Conservation (phyloP, 2,888 invertebrate genomes). For the Antheraea assamensis region DNA sequence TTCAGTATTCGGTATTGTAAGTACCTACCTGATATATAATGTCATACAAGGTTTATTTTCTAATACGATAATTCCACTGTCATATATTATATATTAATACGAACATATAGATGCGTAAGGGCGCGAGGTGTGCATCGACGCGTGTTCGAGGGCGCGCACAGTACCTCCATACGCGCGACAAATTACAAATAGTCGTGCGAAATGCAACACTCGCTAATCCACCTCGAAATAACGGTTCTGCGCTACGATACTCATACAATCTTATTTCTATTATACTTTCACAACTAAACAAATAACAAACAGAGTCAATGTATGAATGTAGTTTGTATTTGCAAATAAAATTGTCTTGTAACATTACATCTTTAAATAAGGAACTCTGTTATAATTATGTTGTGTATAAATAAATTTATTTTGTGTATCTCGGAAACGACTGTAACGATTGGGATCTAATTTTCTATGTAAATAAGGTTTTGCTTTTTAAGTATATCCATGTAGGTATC, state of each 20-base stretch:
- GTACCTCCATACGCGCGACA: slow-evolving; percentile 58
- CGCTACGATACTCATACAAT: not conserved
- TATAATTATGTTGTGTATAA: too few species aligned
- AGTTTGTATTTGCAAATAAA: too few species aligned
- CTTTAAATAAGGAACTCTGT: not conserved
- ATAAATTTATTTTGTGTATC: not conserved
- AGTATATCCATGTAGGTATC: too few species aligned
- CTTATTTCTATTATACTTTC: not conserved
- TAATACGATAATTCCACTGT: not conserved
- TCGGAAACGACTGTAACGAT: not conserved
- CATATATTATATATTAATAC: not conserved
- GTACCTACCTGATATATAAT: not conserved
- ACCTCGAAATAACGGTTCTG: slow-evolving; percentile 37
- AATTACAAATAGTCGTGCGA: slow-evolving; percentile 68
- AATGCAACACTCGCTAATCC: slow-evolving; percentile 58
- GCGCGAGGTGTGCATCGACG: slow-evolving; percentile 48
- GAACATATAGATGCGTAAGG: slow-evolving; percentile 10
- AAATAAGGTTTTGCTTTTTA: too few species aligned
- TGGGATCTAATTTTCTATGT: not conserved
- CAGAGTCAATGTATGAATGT: too few species aligned
- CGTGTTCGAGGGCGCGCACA: slow-evolving; percentile 52
- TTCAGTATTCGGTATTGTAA: not conserved
- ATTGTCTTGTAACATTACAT: too few species aligned
- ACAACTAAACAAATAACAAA: not conserved
- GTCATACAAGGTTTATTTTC: not conserved